Percentiles rank a stretch among this genome's conserved stretches.
These are phyloP conservation scores for Solea solea DNA, from an alignment of 2,113 vertebrate genomes.

Conservation along the genomic window DNA sequence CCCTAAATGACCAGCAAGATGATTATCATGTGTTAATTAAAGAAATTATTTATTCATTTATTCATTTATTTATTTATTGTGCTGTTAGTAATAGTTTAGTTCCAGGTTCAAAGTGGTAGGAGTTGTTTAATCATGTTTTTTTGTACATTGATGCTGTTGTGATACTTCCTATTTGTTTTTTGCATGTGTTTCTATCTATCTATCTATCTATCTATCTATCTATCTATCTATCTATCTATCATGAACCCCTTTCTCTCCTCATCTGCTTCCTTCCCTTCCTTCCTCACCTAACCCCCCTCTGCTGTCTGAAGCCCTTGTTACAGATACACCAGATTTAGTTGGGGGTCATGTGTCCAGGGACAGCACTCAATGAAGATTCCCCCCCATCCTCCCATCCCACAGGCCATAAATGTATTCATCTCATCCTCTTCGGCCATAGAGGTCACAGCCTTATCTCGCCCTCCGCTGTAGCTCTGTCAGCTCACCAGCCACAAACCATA, in stretches of 20 bases:
- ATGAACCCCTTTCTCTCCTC: neutral
- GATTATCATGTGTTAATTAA: too few relatives aligned
- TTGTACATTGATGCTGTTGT: too few relatives aligned
- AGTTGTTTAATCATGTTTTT: too few relatives aligned
- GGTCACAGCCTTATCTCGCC: constrained; percentile 79
- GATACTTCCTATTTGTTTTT: too few relatives aligned
- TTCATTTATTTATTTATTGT: too few relatives aligned
- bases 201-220: neutral
- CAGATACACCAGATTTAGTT: constrained; percentile 69
- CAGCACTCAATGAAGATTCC: neutral
- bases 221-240: neutral
- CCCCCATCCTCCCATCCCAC: constrained; percentile 57
- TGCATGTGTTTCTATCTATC: too few relatives aligned
- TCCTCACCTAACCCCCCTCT: neutral
- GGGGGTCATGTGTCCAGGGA: constrained; percentile 48
- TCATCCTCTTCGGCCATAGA: constrained; percentile 68
- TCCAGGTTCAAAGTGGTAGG: too few relatives aligned
- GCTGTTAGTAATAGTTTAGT: too few relatives aligned
- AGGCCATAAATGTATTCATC: constrained; percentile 77
- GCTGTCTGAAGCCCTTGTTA: constrained; percentile 63
- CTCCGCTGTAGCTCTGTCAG: constrained; percentile 79
- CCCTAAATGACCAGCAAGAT: too few relatives aligned
- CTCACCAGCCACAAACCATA: constrained; percentile 77
- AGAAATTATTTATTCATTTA: too few relatives aligned
- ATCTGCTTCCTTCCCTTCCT: neutral